Evolutionary conservation across 2,888 invertebrate genomes (phyloP), one percentile per base, ranked within the genome.

Genomic region (Andricus curvator): DNA sequence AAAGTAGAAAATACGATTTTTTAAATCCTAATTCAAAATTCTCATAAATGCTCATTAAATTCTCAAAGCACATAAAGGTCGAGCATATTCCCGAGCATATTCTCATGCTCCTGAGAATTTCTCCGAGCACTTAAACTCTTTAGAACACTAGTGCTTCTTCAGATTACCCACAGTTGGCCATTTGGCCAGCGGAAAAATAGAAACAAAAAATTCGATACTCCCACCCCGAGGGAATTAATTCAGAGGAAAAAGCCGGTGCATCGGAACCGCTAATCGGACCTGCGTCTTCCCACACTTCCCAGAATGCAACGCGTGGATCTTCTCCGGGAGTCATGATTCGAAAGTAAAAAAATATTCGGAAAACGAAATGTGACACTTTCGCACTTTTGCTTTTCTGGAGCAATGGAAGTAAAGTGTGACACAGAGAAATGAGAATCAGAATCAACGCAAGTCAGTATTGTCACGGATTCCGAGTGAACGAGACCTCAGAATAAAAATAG

Each of bases 311-410:
- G 51, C 74, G 29, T 56, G 33, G 22, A 74, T 56, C 29, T 48
- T 56, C 60, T 66, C 22, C 68, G 41, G 9, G 33, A 60, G 33
- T 62, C 60, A 60, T 51, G 22, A 68, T 68, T 68, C n/a, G 20
- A 33, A 78, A 67, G 41, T 17, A 17, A 15, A 74, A 65, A 78
- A 78, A 74, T 44, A 66, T 77, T 82, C 67, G 80, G 80, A 76
- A 79, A 67, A 78, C 77, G 80, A 82, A 79, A 82, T 80, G 41
- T 78, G 81, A 76, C 65, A 80, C 80, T 79, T 82, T 82, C 76
- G 80, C 67, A 81, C 81, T 80, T 81, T 77, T 74, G 80, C 81
- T 78, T 83, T 83, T 81, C 66, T 77, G 78, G 80, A 66, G 51
- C 74, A 74, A 74, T 51, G 25, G 64, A 48, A 81, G 76, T 81